These are phyloP conservation scores for Petrolisthes manimaculis DNA, from an alignment of 2,888 invertebrate species.

Conservation along the genomic window DNA sequence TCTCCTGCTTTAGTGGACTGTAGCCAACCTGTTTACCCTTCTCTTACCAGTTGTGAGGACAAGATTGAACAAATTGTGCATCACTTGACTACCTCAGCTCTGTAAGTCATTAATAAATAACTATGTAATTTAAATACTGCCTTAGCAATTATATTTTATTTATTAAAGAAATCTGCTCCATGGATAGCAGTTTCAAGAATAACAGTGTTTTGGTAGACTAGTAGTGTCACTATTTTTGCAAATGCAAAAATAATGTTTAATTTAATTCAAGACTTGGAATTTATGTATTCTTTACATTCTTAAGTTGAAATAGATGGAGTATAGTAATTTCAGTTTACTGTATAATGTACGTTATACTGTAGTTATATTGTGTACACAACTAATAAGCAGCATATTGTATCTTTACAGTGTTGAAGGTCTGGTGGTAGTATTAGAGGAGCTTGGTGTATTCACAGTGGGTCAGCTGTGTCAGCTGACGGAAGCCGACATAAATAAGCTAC, in stretches of 20 bases:
- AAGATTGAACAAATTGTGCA: slow-evolving; percentile 35
- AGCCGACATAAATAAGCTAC: slow-evolving; percentile 37
- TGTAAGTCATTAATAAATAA: slow-evolving; percentile 36
- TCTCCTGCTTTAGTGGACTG: slow-evolving; percentile 23
- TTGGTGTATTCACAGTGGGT: slow-evolving; percentile 46
- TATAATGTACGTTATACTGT: no score
- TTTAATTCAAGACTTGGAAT: no score
- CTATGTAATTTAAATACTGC: not conserved
- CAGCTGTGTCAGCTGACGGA: slow-evolving; percentile 45
- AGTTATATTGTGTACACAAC: no score
- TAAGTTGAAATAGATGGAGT: no score
- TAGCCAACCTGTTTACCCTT: slow-evolving; percentile 36
- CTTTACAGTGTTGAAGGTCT: slow-evolving; percentile 39
- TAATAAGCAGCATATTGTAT: not conserved
- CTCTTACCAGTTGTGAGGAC: slow-evolving; percentile 42
- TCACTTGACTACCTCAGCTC: slow-evolving; percentile 42
- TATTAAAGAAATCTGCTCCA: not conserved
- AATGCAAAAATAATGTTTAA: no score
- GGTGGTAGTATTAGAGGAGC: slow-evolving; percentile 4
- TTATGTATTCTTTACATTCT: no score
- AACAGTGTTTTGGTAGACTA: no score
- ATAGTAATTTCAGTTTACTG: not conserved
- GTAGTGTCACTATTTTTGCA: no score
- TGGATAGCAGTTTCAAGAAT: no score
- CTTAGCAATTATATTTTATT: not conserved